Percentiles rank a stretch among this genome's conserved stretches.
These are phyloP conservation scores for Caenorhabditis sinica DNA, from an alignment of 2,888 invertebrate genomes.

Conservation along the genomic window DNA sequence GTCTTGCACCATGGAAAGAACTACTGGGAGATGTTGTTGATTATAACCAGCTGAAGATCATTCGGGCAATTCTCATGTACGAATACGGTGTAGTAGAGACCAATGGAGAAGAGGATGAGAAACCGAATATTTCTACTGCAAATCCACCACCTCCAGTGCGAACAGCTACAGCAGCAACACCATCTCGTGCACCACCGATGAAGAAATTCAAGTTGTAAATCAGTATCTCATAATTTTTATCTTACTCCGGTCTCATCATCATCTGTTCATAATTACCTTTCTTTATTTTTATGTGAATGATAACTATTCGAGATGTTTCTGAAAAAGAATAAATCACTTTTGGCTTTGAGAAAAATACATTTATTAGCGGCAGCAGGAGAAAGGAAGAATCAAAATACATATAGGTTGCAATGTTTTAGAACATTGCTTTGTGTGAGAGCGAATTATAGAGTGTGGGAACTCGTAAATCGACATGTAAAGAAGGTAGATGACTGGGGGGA, in stretches of 20 bases:
- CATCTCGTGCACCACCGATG: constrained; percentile 25
- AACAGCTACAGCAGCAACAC: not conserved
- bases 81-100: constrained; percentile 70
- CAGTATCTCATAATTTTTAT: constrained; percentile 9
- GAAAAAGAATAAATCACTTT: not conserved
- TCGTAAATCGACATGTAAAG: constrained; percentile 57
- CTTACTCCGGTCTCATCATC: not conserved
- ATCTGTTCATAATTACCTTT: not conserved
- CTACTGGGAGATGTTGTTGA: constrained; percentile 68
- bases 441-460: constrained; percentile 44
- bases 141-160: constrained; percentile 2
- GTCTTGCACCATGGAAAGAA: constrained; percentile 77
- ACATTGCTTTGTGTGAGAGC: constrained; percentile 23
- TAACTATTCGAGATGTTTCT: not conserved
- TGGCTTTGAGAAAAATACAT: constrained; percentile 1
- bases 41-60: constrained; percentile 72
- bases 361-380: constrained; percentile 11
- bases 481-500: constrained; percentile 44
- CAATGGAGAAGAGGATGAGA: not conserved
- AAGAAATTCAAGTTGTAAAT: constrained; percentile 61
- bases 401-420: not conserved
- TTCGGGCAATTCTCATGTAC: constrained; percentile 70
- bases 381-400: constrained; percentile 6
- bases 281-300: constrained; percentile 16
- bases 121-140: not conserved